Evolutionary conservation across 2,113 vertebrate genomes (phyloP).

Genomic region (Dryoscopus gambensis): DNA sequence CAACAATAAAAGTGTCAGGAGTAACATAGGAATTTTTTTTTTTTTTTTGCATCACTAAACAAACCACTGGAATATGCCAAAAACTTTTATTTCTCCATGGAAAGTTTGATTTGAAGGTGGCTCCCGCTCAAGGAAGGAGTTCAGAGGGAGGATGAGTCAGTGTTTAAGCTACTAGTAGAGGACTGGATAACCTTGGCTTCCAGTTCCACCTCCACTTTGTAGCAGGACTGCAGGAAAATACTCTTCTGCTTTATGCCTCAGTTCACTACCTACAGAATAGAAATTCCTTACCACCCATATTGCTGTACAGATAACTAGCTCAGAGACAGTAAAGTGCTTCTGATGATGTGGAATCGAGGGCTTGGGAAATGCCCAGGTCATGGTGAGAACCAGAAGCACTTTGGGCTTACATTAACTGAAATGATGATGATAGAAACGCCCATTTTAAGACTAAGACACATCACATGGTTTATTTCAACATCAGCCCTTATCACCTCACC

Average conservation of each 20-base stretch:
- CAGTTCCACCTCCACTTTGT: background rate
- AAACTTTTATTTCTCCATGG: background rate
- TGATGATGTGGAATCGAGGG: background rate
- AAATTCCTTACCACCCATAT: background rate
- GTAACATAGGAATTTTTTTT: rapidly evolving
- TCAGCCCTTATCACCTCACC: constrained; percentile 3
- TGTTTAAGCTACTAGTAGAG: background rate
- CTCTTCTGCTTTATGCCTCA: background rate
- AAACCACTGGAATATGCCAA: background rate
- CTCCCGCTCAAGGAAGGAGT: background rate
- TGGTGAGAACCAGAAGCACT: background rate
- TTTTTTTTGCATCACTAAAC: background rate
- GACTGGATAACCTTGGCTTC: background rate
- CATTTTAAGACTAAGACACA: background rate
- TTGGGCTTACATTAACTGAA: background rate
- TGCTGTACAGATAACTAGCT: background rate
- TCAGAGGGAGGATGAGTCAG: constrained; percentile 15
- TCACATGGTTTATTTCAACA: constrained; percentile 35
- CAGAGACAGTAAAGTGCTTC: background rate
- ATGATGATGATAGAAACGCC: background rate
- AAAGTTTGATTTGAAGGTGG: constrained; percentile 2
- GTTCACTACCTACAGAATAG: background rate
- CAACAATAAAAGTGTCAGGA: background rate
- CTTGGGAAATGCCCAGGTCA: background rate
- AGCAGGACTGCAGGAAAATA: background rate